Conservation (phyloP, 2,888 invertebrate genomes). For the Leucoptera coffeella region DNA sequence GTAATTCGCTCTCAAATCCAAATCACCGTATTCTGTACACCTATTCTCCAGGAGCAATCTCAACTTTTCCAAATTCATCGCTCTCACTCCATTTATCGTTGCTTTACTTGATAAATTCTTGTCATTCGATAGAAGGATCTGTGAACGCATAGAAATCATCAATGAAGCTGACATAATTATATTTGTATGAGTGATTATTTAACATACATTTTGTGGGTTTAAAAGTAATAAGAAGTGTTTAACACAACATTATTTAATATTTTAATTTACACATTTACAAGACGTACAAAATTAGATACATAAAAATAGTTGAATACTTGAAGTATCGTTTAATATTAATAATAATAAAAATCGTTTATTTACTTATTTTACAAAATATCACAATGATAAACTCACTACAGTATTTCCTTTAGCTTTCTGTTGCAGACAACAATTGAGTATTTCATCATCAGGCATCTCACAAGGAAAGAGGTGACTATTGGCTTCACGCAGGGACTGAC, state of each 20-base stretch:
- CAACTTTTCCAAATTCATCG: constrained; percentile 16
- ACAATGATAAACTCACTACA: constrained; percentile 26
- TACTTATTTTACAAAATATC: no score
- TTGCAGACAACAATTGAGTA: constrained; percentile 53
- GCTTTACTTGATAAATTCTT: constrained; percentile 55
- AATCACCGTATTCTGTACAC: constrained; percentile 12
- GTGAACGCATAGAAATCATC: no score
- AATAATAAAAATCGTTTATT: no score
- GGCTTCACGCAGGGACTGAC: constrained; percentile 50
- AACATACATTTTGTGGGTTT: no score
- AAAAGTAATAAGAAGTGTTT: no score
- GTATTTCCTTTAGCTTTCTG: constrained; percentile 37
- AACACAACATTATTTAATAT: no score
- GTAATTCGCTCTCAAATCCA: constrained; percentile 12
- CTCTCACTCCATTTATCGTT: constrained; percentile 31
- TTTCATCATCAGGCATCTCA: constrained; percentile 52
- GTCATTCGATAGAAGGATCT: constrained; percentile 55
- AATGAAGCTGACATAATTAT: no score
- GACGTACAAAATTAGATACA: no score
- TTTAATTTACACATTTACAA: no score
- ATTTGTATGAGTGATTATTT: no score
- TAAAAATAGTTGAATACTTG: no score
- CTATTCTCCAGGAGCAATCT: constrained; percentile 13
- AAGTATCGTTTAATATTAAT: no score
- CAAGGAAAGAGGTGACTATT: constrained; percentile 48